Percentiles rank a stretch among this genome's conserved stretches.
These are phyloP conservation scores for Penelope pileata DNA, from an alignment of 2,113 vertebrate species.

Conservation along the genomic window DNA sequence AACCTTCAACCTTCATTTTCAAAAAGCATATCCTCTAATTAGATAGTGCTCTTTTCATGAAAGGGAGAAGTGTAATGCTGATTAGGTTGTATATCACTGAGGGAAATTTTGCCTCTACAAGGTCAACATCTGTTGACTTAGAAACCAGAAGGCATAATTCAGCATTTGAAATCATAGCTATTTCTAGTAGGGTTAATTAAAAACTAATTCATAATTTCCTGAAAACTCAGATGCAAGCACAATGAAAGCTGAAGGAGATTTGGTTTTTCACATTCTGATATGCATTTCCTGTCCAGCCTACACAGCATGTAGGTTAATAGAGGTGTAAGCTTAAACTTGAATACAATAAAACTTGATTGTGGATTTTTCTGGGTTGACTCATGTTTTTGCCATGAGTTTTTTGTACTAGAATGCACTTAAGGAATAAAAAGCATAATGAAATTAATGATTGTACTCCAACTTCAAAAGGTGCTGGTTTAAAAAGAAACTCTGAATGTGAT, in stretches of 20 bases:
- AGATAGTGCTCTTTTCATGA: constrained; percentile 57
- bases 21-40: constrained; percentile 73
- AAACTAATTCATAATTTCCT: constrained; percentile 58
- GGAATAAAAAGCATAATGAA: constrained; percentile 67
- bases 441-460: constrained; percentile 59
- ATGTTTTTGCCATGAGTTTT: constrained; percentile 20
- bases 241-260: constrained; percentile 31
- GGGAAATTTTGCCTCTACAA: constrained; percentile 63
- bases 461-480: constrained; percentile 51
- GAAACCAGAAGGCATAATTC: constrained; percentile 64
- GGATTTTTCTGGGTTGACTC: constrained; percentile 2
- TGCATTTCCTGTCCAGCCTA: constrained; percentile 10
- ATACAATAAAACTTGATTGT: constrained; percentile 53
- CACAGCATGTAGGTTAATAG: constrained; percentile 58
- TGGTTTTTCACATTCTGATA: neutral
- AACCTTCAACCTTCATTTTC: constrained; percentile 76
- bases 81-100: constrained; percentile 71
- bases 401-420: constrained; percentile 63
- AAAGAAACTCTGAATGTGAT: constrained; percentile 46
- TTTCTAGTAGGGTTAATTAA: constrained; percentile 68
- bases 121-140: constrained; percentile 77
- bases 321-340: constrained; percentile 15
- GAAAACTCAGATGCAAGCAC: constrained; percentile 60
- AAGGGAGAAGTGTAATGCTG: constrained; percentile 67
- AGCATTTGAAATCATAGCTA: constrained; percentile 66